Evolutionary conservation across 2,888 invertebrate species (phyloP).

Genomic region (Polydesmus complanatus): DNA sequence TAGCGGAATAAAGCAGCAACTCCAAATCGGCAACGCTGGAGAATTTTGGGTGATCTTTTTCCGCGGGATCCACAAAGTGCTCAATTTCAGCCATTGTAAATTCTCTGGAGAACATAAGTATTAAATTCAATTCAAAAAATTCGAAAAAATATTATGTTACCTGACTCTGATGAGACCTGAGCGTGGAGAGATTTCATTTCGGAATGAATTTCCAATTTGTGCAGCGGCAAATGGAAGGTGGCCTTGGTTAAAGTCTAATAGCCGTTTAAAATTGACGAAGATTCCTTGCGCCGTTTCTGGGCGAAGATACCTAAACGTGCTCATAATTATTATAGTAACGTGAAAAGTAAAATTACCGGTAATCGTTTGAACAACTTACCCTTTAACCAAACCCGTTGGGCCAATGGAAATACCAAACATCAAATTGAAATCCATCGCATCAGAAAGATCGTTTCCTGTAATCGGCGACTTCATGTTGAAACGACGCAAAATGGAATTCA

Average conservation of each 20-base stretch:
- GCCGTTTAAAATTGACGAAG: constrained; percentile 96
- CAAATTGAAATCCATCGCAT: constrained; percentile 95
- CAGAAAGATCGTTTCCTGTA: constrained; percentile 82
- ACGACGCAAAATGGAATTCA: constrained; percentile 67
- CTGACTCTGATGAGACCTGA: constrained; percentile 82
- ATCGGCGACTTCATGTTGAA: constrained; percentile 89
- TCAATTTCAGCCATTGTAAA: constrained; percentile 99
- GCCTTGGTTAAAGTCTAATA: constrained; percentile 94
- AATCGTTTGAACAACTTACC: constrained; percentile 34
- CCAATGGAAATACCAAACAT: constrained; percentile 99
- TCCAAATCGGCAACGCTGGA: constrained; percentile 54
- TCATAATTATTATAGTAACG: not conserved
- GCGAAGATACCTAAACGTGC: constrained; percentile 54
- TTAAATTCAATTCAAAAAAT: too few relatives aligned
- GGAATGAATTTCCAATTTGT: constrained; percentile 95
- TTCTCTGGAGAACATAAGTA: constrained; percentile 45
- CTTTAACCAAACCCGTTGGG: constrained; percentile 85
- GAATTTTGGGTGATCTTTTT: constrained; percentile 86
- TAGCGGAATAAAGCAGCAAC: constrained; percentile 80
- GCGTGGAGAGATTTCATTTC: constrained; percentile 98
- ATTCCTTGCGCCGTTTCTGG: constrained; percentile 99
- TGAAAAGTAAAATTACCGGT: not conserved
- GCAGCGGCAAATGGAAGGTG: constrained; percentile 94
- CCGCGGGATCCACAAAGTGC: constrained; percentile 88
- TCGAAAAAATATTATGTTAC: constrained; percentile 32